These are phyloP conservation scores for Anarsia innoxiella DNA, from an alignment of 2,888 invertebrate genomes.

Conservation along the genomic window DNA sequence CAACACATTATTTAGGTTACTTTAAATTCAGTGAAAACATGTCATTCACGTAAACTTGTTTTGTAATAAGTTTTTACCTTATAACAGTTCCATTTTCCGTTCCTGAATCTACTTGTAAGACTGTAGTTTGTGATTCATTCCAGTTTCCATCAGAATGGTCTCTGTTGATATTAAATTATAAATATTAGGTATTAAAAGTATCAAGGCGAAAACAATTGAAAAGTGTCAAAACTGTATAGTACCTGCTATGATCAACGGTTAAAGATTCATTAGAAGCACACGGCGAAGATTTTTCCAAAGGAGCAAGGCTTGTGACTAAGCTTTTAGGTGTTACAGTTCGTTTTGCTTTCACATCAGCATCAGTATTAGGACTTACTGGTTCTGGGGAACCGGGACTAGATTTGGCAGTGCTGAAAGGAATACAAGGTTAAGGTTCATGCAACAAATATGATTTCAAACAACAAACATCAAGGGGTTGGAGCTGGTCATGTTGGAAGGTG, in stretches of 20 bases:
- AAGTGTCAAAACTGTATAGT: constrained; percentile 5
- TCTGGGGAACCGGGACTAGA: constrained; percentile 81
- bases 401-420: constrained; percentile 67
- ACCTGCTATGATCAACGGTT: constrained; percentile 82
- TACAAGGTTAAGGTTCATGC: constrained; percentile 4
- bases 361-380: constrained; percentile 33
- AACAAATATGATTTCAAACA: background rate
- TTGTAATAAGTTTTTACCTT: constrained; percentile 35
- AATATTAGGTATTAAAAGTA: background rate
- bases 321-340: constrained; percentile 42
- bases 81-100: constrained; percentile 78
- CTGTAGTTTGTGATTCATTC: constrained; percentile 93
- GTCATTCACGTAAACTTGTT: background rate
- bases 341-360: constrained; percentile 46
- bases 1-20: background rate
- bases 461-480: too few relatives aligned
- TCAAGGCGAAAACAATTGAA: background rate
- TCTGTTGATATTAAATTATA: constrained; percentile 45
- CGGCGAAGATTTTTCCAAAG: constrained; percentile 77
- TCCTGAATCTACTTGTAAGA: constrained; percentile 83
- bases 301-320: constrained; percentile 48
- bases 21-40: background rate
- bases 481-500: too few relatives aligned
- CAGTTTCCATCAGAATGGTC: constrained; percentile 92
- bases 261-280: constrained; percentile 90